Conservation (phyloP, 2,797 vertebrate species). For the Pseudomugil tenellus region DNA sequence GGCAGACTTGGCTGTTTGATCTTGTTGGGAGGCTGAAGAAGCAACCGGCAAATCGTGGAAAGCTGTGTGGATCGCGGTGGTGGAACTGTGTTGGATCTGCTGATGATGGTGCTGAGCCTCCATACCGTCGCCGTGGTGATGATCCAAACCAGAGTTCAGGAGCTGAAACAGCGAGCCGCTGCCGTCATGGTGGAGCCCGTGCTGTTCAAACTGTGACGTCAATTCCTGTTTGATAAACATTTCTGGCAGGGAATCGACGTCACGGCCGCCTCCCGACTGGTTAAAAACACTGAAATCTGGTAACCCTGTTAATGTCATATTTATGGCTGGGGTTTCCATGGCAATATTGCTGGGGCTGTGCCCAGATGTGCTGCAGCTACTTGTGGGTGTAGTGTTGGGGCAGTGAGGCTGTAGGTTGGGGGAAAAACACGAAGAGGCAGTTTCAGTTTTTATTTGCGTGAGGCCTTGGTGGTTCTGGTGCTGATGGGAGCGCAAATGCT, state of each 20-base stretch:
- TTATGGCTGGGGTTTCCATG: slow-evolving; percentile 68
- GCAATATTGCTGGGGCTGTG: slow-evolving; percentile 40
- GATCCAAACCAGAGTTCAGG: slow-evolving; percentile 92
- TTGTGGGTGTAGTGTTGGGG: slow-evolving; percentile 67
- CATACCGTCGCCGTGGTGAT: slow-evolving; percentile 84
- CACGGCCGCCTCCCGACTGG: slow-evolving; percentile 69
- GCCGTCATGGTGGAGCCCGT: slow-evolving; percentile 80
- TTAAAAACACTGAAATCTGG: slow-evolving; percentile 98
- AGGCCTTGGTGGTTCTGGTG: slow-evolving; percentile 61
- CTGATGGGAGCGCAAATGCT: slow-evolving; percentile 76
- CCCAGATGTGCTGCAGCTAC: slow-evolving; percentile 55
- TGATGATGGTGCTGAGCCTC: slow-evolving; percentile 74
- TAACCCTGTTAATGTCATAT: slow-evolving; percentile 82
- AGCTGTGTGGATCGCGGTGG: slow-evolving; percentile 84
- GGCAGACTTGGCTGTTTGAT: slow-evolving; percentile 88
- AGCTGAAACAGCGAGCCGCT: slow-evolving; percentile 93
- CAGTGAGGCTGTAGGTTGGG: slow-evolving; percentile 88
- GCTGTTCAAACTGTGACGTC: slow-evolving; percentile 86
- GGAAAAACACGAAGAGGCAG: slow-evolving; percentile 74
- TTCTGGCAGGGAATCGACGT: slow-evolving; percentile 62
- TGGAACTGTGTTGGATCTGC: slow-evolving; percentile 81
- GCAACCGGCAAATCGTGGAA: slow-evolving; percentile 84
- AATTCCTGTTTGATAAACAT: slow-evolving; percentile 98
- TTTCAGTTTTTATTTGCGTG: slow-evolving; percentile 91
- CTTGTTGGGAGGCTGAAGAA: slow-evolving; percentile 66